Percentiles rank a stretch among this genome's conserved stretches.
These are phyloP conservation scores for Buceros bicornis DNA, from an alignment of 2,797 vertebrate species.

Conservation along the genomic window DNA sequence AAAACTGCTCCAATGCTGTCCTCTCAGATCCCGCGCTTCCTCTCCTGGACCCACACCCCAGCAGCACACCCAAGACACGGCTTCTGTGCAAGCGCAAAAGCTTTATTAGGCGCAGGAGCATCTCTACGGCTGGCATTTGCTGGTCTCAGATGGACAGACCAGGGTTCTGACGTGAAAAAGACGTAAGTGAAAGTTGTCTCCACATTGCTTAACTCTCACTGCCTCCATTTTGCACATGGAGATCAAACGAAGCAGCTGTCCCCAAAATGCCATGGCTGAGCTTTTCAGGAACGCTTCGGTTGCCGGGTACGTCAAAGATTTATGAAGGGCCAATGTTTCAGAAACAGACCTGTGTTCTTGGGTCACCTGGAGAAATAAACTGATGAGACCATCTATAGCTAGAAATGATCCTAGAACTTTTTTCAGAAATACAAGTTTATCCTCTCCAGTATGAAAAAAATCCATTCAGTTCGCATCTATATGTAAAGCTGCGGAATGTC, in stretches of 20 bases:
- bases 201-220: neutral
- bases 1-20: slow-evolving; percentile 5
- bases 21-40: slow-evolving; percentile 7
- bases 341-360: neutral
- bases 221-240: slow-evolving; percentile 14
- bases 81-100: neutral
- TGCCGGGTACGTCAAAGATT: neutral
- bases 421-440: neutral
- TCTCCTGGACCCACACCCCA: neutral
- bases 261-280: neutral
- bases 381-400: accelerated
- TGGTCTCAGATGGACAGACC: neutral
- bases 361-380: neutral
- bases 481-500: neutral
- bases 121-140: neutral
- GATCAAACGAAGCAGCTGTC: slow-evolving; percentile 7
- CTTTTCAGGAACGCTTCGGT: neutral
- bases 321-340: neutral
- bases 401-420: neutral
- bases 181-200: slow-evolving; percentile 4
- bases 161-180: neutral
- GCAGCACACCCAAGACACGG: neutral
- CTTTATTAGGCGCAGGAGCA: neutral
- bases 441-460: neutral
- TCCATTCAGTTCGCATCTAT: neutral